Conservation (phyloP, 2,888 invertebrate species). For the Dryadula phaetusa region DNA sequence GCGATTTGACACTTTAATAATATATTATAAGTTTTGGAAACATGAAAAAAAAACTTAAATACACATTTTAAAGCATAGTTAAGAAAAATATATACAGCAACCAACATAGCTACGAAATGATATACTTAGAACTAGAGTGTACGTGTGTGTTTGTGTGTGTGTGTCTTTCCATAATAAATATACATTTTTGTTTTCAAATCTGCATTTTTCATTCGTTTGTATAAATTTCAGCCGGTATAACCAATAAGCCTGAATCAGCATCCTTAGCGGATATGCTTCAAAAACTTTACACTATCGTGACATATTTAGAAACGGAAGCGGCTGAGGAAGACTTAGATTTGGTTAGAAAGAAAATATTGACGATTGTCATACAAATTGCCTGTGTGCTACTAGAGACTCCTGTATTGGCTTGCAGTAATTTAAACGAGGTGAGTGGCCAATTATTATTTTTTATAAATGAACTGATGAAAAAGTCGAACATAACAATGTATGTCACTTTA, state of each 20-base stretch:
- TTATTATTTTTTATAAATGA: neutral
- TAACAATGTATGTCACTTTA: no score
- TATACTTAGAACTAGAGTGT: no score
- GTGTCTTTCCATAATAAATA: no score
- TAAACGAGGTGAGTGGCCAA: conserved; percentile 56
- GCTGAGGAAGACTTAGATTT: conserved; percentile 58
- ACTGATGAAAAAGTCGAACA: no score
- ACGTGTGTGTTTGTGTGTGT: no score
- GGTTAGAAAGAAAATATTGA: conserved; percentile 58
- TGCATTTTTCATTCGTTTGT: no score
- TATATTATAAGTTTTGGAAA: no score
- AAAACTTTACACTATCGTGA: conserved; percentile 56
- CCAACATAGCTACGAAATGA: no score
- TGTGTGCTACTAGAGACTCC: conserved; percentile 59
- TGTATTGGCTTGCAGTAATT: conserved; percentile 52
- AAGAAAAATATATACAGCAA: no score
- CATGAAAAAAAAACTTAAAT: no score
- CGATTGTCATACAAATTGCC: conserved; percentile 55
- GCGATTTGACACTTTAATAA: no score
- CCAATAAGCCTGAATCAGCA: conserved; percentile 52
- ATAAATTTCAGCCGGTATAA: conserved; percentile 57
- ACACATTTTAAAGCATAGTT: no score
- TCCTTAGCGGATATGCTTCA: conserved; percentile 62
- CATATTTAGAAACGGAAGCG: conserved; percentile 55
- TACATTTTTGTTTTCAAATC: neutral